Conservation (phyloP, 2,888 invertebrate species). For the Atethmia centrago region DNA sequence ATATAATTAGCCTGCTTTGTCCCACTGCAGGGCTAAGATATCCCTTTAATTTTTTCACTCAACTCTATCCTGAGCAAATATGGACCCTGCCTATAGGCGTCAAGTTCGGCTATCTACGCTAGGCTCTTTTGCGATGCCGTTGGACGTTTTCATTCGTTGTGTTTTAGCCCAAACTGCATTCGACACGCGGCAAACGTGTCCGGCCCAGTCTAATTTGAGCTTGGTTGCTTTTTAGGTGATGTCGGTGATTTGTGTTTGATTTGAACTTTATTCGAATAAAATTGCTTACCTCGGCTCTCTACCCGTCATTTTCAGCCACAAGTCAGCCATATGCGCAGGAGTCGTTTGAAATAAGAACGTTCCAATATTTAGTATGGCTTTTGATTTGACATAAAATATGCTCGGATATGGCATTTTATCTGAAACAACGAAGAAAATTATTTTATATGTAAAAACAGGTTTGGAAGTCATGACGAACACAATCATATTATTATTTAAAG, state of each 20-base stretch:
- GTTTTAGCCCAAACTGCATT: neutral
- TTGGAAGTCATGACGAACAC: too few relatives aligned
- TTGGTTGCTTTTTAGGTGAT: neutral
- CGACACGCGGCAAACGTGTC: neutral
- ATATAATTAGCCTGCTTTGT: neutral
- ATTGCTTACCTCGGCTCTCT: slow-evolving; percentile 65
- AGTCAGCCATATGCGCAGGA: slow-evolving; percentile 67
- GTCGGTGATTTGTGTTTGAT: neutral
- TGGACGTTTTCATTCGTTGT: neutral
- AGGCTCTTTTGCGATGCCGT: neutral
- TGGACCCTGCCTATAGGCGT: neutral
- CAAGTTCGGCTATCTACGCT: neutral
- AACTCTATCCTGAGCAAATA: neutral
- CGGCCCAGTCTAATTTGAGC: neutral
- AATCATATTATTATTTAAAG: too few relatives aligned
- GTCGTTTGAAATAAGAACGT: slow-evolving; percentile 57
- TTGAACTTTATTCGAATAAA: neutral
- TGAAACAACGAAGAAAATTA: slow-evolving; percentile 32
- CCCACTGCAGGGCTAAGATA: neutral
- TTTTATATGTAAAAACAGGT: neutral
- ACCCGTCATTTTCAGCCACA: slow-evolving; percentile 60
- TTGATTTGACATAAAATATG: slow-evolving; percentile 15
- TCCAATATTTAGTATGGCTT: slow-evolving; percentile 15
- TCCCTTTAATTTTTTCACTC: neutral
- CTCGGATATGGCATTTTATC: slow-evolving; percentile 62